These are phyloP conservation scores for Hippasteria phrygiana DNA, from an alignment of 53 echinoderm and acorn worm genomes.

Conservation along the genomic window DNA sequence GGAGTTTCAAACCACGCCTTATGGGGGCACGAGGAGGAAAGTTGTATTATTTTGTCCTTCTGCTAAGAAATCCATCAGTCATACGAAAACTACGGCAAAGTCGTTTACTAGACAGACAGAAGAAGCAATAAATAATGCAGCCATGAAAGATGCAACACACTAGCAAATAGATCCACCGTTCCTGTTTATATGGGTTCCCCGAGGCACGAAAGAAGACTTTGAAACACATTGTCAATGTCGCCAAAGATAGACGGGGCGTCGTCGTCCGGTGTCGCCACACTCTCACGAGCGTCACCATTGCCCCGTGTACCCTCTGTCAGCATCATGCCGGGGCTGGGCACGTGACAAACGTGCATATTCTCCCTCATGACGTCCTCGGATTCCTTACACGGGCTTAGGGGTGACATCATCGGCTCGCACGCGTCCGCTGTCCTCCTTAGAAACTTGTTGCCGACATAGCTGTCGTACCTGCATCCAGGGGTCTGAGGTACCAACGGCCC, in stretches of 20 bases:
- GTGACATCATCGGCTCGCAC: background rate
- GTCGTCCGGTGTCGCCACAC: background rate
- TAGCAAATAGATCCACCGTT: too few species aligned
- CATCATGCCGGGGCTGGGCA: background rate
- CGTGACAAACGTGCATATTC: background rate
- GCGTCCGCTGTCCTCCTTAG: background rate
- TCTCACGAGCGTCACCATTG: too few species aligned
- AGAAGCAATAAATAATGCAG: too few species aligned
- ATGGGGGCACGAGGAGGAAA: too few species aligned
- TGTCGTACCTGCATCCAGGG: conserved; percentile 19
- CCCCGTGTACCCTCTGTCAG: background rate
- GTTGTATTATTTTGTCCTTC: too few species aligned
- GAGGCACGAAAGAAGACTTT: conserved; percentile 59
- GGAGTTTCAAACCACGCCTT: too few species aligned
- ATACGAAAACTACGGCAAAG: too few species aligned
- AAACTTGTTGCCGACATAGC: background rate
- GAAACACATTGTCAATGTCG: conserved; percentile 57
- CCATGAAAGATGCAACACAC: too few species aligned
- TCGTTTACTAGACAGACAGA: too few species aligned
- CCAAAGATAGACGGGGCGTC: conserved; percentile 43
- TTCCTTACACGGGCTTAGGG: background rate
- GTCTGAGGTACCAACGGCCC: conserved; percentile 8
- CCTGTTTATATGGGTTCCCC: conserved; percentile 41
- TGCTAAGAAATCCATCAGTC: too few species aligned
- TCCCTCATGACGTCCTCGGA: background rate